These are phyloP conservation scores for Dichetophora obliterata DNA, from an alignment of 2,888 invertebrate species.

Conservation along the genomic window DNA sequence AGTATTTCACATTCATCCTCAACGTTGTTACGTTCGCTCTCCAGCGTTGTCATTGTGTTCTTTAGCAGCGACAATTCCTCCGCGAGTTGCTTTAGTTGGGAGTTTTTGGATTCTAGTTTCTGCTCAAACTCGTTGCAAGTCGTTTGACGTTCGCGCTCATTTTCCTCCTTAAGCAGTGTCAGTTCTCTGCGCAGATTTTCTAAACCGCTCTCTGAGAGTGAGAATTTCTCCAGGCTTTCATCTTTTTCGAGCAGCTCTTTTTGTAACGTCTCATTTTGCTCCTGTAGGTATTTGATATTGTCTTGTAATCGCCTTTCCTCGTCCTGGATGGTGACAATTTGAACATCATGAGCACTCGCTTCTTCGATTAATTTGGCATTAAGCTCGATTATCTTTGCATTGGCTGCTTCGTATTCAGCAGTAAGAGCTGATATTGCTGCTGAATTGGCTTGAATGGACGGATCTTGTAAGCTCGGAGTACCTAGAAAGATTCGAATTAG, in stretches of 20 bases:
- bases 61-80: conserved; percentile 51
- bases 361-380: conserved; percentile 50
- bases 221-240: conserved; percentile 66
- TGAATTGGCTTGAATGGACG: conserved; percentile 42
- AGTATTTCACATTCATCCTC: conserved; percentile 58
- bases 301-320: conserved; percentile 58
- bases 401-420: conserved; percentile 43
- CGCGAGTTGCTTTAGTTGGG: conserved; percentile 52
- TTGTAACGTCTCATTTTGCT: conserved; percentile 60
- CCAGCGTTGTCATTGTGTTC: conserved; percentile 51
- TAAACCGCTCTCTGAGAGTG: conserved; percentile 59
- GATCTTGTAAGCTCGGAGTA: conserved; percentile 54
- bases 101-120: conserved; percentile 53
- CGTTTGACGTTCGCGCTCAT: conserved; percentile 56
- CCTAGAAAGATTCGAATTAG: conserved; percentile 44
- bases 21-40: conserved; percentile 54
- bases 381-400: conserved; percentile 48
- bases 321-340: conserved; percentile 53
- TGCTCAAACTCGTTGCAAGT: conserved; percentile 46
- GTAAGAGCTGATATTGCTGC: conserved; percentile 46
- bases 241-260: conserved; percentile 61
- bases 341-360: conserved; percentile 48
- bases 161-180: conserved; percentile 57
- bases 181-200: conserved; percentile 61
- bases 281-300: conserved; percentile 58